Evolutionary conservation across 2,113 vertebrate species (phyloP).

Genomic region (Talpa occidentalis): DNA sequence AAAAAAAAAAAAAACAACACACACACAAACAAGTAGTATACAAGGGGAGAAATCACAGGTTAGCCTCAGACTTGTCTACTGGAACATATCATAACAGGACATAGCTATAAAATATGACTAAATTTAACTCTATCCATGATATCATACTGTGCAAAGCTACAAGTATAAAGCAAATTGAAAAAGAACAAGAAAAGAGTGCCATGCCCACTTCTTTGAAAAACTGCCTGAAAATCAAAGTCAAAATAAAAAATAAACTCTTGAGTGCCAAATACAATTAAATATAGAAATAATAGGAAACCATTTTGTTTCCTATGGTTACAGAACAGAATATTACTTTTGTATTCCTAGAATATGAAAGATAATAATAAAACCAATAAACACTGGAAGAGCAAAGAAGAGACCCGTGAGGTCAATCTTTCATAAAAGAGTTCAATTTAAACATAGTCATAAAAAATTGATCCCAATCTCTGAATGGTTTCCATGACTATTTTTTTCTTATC

Average conservation of each 20-base stretch:
- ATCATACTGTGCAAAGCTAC: background rate
- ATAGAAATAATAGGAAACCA: background rate
- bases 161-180: background rate
- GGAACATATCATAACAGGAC: background rate
- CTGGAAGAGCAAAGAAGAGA: background rate
- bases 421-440: background rate
- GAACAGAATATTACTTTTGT: background rate
- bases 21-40: background rate
- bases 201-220: background rate
- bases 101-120: background rate
- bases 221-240: background rate
- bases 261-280: background rate
- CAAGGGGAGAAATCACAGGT: background rate
- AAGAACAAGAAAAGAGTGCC: background rate
- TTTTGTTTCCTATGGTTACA: background rate
- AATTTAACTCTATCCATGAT: background rate
- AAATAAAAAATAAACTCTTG: conserved; percentile 28
- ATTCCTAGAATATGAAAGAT: background rate
- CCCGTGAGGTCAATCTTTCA: background rate
- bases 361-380: conserved; percentile 13
- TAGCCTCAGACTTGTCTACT: background rate
- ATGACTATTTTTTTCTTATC: background rate
- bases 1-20: too few relatives aligned
- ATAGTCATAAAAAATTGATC: background rate
- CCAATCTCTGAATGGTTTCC: background rate